A percentile compares a stretch with the other conserved stretches of the same genome.
These are phyloP conservation scores for Limenitis camilla DNA, from an alignment of 2,888 invertebrate genomes.

Conservation along the genomic window DNA sequence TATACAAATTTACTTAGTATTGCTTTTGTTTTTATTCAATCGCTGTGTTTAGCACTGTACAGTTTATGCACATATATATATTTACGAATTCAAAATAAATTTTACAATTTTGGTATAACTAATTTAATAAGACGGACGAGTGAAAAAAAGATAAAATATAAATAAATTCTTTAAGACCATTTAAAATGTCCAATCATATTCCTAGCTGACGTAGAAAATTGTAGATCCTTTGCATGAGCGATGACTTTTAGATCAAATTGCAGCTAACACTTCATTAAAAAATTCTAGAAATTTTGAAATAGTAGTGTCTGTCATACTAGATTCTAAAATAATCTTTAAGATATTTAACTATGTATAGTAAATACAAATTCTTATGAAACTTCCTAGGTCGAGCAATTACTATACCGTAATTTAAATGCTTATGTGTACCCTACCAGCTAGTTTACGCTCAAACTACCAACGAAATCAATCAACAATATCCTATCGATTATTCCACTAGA, in stretches of 20 bases:
- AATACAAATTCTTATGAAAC: slow-evolving; percentile 53
- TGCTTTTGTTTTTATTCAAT: slow-evolving; percentile 38
- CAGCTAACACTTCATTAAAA: slow-evolving; percentile 67
- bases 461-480: slow-evolving; percentile 64
- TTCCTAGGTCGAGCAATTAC: slow-evolving; percentile 62
- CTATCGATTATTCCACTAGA: slow-evolving; percentile 68
- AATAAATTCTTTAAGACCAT: background rate
- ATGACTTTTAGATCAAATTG: slow-evolving; percentile 67
- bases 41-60: slow-evolving; percentile 59
- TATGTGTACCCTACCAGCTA: slow-evolving; percentile 73
- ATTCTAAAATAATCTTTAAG: slow-evolving; percentile 42
- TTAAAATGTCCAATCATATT: slow-evolving; percentile 6
- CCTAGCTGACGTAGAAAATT: slow-evolving; percentile 30
- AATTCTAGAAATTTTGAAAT: slow-evolving; percentile 44
- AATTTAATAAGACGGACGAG: background rate
- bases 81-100: slow-evolving; percentile 21
- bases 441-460: slow-evolving; percentile 75
- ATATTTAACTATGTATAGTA: slow-evolving; percentile 35
- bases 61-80: slow-evolving; percentile 49
- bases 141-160: background rate
- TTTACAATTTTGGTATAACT: background rate
- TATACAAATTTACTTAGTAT: slow-evolving; percentile 5
- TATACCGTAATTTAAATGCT: slow-evolving; percentile 70
- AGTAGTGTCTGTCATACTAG: slow-evolving; percentile 54
- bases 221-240: slow-evolving; percentile 57